These are phyloP conservation scores for Criorhina ranunculi DNA, from an alignment of 2,888 invertebrate genomes.

Conservation along the genomic window DNA sequence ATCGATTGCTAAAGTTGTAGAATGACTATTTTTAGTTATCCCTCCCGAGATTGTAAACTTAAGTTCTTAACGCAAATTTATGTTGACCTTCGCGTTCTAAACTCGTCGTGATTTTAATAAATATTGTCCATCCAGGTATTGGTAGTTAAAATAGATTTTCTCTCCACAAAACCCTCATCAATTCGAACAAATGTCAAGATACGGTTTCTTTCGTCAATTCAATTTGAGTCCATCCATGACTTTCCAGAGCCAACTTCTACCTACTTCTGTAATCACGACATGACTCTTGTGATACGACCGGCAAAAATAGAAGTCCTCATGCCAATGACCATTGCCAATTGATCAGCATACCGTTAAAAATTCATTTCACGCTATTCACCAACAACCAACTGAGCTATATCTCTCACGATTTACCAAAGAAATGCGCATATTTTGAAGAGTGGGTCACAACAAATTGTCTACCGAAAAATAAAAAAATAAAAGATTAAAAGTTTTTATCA, in stretches of 20 bases:
- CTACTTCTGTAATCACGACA: constrained; percentile 25
- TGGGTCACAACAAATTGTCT: constrained; percentile 50
- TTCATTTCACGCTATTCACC: constrained; percentile 56
- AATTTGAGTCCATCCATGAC: constrained; percentile 1
- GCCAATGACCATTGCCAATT: constrained; percentile 46
- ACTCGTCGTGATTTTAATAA: not conserved
- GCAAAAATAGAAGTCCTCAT: constrained; percentile 9
- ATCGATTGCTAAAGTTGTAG: not conserved
- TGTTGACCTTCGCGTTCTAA: not conserved
- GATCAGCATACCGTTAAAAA: constrained; percentile 30
- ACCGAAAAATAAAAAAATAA: constrained; percentile 22
- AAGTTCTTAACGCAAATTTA: not conserved
- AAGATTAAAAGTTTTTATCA: constrained; percentile 33
- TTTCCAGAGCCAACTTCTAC: constrained; percentile 20
- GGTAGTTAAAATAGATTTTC: not conserved
- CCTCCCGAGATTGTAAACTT: not conserved
- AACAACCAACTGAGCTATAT: constrained; percentile 20
- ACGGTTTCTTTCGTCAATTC: constrained; percentile 12
- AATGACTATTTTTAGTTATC: not conserved
- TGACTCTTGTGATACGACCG: not conserved
- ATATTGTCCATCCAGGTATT: not conserved
- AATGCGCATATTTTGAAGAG: constrained; percentile 23
- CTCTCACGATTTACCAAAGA: constrained; percentile 28
- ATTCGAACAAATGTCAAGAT: constrained; percentile 18
- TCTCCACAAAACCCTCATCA: not conserved